phyloP scores from a whole-genome alignment of 1,140 invertebrate genomes.

The Penaeus vannamei region DNA sequence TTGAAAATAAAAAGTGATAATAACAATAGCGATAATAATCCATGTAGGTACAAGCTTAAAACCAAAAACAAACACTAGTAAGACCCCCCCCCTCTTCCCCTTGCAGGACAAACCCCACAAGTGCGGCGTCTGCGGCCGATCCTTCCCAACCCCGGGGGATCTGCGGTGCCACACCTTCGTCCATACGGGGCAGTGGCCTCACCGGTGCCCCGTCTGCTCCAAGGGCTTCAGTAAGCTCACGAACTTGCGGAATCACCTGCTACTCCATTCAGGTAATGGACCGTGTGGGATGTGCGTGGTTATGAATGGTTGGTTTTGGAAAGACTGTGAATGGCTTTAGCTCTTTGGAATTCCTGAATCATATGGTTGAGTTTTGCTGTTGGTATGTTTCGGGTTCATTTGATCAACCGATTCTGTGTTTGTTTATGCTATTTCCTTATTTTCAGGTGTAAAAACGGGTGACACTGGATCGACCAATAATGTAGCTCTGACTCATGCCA shows the following conservation, averaged over 20 bases:
- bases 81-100: not conserved
- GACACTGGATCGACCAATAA: no score
- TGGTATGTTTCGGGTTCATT: no score
- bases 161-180: slow-evolving; percentile 71
- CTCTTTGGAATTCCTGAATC: no score
- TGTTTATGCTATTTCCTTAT: not conserved
- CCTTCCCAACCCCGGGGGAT: slow-evolving; percentile 68
- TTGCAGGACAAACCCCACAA: slow-evolving; percentile 67
- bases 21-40: no score
- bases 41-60: no score
- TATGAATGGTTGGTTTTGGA: no score
- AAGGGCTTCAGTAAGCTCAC: slow-evolving; percentile 73
- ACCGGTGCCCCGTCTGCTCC: slow-evolving; percentile 71
- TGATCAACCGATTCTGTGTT: no score
- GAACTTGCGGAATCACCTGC: slow-evolving; percentile 72
- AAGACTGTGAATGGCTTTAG: no score
- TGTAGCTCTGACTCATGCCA: no score
- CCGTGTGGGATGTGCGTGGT: no score
- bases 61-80: not conserved
- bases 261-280: slow-evolving; percentile 46
- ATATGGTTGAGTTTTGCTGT: no score
- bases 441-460: not conserved
- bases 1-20: no score
- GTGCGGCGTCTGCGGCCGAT: slow-evolving; percentile 57
- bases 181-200: slow-evolving; percentile 73